phyloP scores from a whole-genome alignment of 1,140 invertebrate species.

The Macrostomum lignano region DNA sequence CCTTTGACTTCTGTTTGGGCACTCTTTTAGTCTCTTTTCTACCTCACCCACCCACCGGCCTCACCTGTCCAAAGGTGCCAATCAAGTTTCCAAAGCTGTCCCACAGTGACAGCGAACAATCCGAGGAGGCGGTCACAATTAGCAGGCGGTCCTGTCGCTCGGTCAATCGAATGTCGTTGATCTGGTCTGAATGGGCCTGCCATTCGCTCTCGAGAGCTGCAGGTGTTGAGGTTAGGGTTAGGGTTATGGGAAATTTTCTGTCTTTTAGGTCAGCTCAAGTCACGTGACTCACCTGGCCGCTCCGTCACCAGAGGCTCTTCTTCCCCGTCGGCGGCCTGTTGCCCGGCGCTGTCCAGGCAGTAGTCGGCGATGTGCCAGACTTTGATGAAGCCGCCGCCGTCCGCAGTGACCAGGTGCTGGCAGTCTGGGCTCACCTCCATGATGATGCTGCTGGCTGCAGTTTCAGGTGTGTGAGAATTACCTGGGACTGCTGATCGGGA shows the following conservation, averaged over 20 bases:
- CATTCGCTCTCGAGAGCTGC: constrained; percentile 16
- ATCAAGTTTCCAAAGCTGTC: constrained; percentile 21
- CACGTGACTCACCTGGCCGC: no score
- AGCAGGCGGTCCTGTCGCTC: constrained; percentile 17
- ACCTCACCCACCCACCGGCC: no score
- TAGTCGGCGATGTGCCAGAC: constrained; percentile 23
- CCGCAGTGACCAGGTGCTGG: constrained; percentile 20
- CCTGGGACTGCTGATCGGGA: no score
- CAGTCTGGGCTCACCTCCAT: constrained; percentile 19
- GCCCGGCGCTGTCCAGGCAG: no score
- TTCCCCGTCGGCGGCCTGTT: no score
- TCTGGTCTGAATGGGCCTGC: constrained; percentile 21
- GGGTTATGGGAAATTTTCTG: no score
- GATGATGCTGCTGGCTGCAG: constrained; percentile 23
- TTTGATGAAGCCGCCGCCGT: constrained; percentile 22
- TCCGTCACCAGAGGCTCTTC: no score
- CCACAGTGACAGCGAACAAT: constrained; percentile 20
- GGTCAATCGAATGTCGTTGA: constrained; percentile 18
- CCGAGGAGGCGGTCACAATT: constrained; percentile 19
- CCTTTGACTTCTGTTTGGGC: no score
- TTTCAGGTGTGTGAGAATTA: no score
- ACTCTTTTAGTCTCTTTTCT: no score
- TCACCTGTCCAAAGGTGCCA: constrained; percentile 25
- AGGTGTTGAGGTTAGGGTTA: no score
- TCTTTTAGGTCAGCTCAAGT: no score